Evolutionary conservation across 1,140 invertebrate species (phyloP), one percentile per base, ranked within the genome.

Genomic region (Drosophila leontia): DNA sequence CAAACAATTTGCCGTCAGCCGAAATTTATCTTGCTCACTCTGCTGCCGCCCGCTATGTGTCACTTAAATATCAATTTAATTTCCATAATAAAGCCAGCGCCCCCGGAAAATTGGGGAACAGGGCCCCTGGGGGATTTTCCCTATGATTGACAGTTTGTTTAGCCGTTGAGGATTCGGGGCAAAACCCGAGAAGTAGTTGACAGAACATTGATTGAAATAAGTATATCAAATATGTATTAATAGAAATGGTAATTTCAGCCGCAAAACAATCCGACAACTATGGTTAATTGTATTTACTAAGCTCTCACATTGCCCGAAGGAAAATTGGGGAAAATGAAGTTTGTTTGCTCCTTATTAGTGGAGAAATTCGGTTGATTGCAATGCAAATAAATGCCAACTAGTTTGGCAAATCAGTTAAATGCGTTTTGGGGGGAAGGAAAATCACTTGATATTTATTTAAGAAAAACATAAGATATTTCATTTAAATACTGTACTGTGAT

Each of bases 21-120:
- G 64, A 87, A 77, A 83, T 88, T 88, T 80, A 87, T 87, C 84
- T 62, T 57, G 64, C 75, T 78, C 75, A 78, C 64, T 56, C 58
- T 50, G 75, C 58, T 50, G 75, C 51, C 37, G 69, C 29, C 42
- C 75, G 39, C 45, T 42, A 74, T 69, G 62, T 87, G 84, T 90
- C 84, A 87, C 84, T 87, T 87, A 87, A 87, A 87, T 87, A 87
- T 87, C 85, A 87, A 87, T 90, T 87, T 87, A 87, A 87, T 87
- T 87, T 87, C 85, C 84, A 87, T 87, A 87, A 87, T 88, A 87
- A 80, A 69, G 59, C 71, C 78, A 67, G 70, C 50, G 56, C 67
- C 60, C 47, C 41, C 42, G 34, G 37, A 34, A 50, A 50, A 17
- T 41, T 58, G 45, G 61, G 26, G 5, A 26, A 13, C 42, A 42